Evolutionary conservation across 2,888 invertebrate species (phyloP).

Genomic region (Eupithecia pulchellata): DNA sequence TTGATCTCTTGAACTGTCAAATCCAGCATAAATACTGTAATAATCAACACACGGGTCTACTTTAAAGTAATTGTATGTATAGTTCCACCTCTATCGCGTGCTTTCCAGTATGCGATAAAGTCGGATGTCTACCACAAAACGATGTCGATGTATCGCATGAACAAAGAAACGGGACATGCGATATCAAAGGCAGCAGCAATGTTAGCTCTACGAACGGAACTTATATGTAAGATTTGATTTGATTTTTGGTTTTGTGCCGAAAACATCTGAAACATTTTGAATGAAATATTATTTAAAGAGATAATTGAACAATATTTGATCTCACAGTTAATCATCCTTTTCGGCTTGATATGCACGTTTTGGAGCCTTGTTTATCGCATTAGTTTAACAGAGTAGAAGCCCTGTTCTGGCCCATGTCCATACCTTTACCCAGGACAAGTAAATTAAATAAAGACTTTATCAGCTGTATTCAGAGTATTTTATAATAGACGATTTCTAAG

Average conservation of each 20-base stretch:
- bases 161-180: background rate
- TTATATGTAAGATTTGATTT: background rate
- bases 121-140: conserved; percentile 18
- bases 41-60: conserved; percentile 4
- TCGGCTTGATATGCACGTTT: background rate
- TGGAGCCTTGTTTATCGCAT: background rate
- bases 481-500: conserved; percentile 35
- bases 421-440: conserved; percentile 44
- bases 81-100: conserved; percentile 19
- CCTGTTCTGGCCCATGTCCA: background rate
- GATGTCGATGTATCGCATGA: conserved; percentile 43
- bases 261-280: background rate
- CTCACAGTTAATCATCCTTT: background rate
- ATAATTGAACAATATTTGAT: background rate
- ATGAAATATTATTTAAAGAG: background rate
- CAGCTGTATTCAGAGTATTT: conserved; percentile 33
- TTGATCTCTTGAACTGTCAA: conserved; percentile 18
- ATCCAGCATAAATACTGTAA: conserved; percentile 16
- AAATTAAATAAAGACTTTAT: conserved; percentile 48
- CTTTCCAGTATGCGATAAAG: conserved; percentile 1
- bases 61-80: conserved; percentile 24
- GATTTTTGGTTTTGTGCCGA: background rate
- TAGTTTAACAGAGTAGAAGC: background rate
- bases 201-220: background rate
- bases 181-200: background rate